Evolutionary conservation across 1,140 invertebrate species (phyloP).

Genomic region (Propsilocerus akamusi): DNA sequence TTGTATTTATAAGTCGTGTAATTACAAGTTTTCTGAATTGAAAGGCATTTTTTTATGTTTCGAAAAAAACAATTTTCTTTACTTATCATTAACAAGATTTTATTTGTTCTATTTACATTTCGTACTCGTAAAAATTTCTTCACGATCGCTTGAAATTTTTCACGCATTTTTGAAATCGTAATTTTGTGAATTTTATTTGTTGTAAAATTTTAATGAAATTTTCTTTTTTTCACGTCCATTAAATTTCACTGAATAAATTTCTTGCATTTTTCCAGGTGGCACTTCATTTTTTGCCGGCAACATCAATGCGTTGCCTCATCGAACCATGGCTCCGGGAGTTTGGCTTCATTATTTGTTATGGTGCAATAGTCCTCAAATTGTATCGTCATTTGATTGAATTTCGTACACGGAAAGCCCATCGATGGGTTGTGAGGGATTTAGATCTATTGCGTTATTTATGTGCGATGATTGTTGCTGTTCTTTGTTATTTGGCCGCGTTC

Average conservation of each 20-base stretch:
- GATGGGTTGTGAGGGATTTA: conserved; percentile 69
- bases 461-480: conserved; percentile 54
- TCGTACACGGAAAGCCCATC: conserved; percentile 71
- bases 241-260: background rate
- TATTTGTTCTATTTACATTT: conserved; percentile 1
- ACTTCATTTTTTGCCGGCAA: conserved; percentile 60
- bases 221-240: background rate
- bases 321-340: conserved; percentile 78
- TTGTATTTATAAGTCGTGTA: too few relatives aligned
- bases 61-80: too few relatives aligned
- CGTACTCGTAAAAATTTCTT: background rate
- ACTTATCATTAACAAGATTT: too few relatives aligned
- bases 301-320: conserved; percentile 51
- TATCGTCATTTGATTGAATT: conserved; percentile 69
- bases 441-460: conserved; percentile 61
- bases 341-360: conserved; percentile 80
- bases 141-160: background rate
- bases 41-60: too few relatives aligned
- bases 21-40: too few relatives aligned
- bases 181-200: too few relatives aligned
- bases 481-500: conserved; percentile 73
- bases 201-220: background rate
- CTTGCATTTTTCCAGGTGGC: conserved; percentile 42
- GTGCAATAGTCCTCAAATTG: conserved; percentile 72
- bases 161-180: background rate